Conservation (phyloP, 1,140 invertebrate species). For the Galleria mellonella region DNA sequence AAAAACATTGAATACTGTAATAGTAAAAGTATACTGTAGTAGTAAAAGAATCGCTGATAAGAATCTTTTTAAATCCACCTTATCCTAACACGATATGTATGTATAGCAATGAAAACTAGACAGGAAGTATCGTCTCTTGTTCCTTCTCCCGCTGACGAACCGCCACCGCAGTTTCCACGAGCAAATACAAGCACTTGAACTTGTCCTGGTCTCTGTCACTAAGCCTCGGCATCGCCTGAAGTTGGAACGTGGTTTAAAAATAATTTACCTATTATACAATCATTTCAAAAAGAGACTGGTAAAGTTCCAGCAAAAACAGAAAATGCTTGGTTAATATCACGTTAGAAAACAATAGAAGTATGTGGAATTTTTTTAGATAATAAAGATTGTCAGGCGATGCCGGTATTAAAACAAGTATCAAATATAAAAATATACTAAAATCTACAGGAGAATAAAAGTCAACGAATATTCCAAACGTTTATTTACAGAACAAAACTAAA, state of each 20-base stretch:
- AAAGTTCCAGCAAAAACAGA: too few species aligned
- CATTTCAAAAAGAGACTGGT: too few species aligned
- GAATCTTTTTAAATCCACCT: too few species aligned
- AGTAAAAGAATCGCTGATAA: too few species aligned
- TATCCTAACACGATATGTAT: too few species aligned
- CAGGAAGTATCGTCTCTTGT: conserved; percentile 58
- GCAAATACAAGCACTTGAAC: conserved; percentile 89
- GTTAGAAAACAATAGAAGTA: not conserved
- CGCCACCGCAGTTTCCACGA: conserved; percentile 90
- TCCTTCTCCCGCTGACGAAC: conserved; percentile 81
- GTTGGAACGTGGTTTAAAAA: conserved; percentile 4
- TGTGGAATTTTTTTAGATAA: not conserved
- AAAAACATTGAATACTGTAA: too few species aligned
- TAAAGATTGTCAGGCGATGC: conserved; percentile 48
- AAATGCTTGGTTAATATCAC: too few species aligned
- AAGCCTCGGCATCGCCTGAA: conserved; percentile 51
- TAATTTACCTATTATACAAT: too few species aligned
- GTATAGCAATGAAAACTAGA: not conserved
- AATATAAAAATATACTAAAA: too few species aligned
- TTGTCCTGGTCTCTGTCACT: conserved; percentile 80
- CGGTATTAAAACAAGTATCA: conserved; percentile 53
- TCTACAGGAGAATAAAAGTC: conserved; percentile 20
- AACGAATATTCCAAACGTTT: conserved; percentile 28
- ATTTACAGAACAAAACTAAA: conserved; percentile 20
- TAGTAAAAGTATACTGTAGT: too few species aligned